These are phyloP conservation scores for Papilio demoleus DNA, from an alignment of 2,888 invertebrate species.

Conservation along the genomic window DNA sequence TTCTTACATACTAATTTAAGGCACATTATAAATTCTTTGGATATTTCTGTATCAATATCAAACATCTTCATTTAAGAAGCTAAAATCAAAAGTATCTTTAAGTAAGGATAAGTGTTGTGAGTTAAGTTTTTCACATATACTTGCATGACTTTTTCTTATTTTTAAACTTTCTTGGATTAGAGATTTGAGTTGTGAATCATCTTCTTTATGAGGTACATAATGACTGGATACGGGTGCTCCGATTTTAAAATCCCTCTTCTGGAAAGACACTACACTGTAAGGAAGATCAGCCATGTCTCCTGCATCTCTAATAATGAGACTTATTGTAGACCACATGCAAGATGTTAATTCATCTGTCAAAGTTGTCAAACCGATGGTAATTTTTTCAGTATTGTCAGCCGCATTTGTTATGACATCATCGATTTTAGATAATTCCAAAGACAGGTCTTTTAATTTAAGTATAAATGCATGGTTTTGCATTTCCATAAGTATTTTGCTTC, in stretches of 20 bases:
- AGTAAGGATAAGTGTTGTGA: slow-evolving; percentile 65
- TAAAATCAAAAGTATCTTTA: slow-evolving; percentile 67
- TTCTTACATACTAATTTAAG: slow-evolving; percentile 35
- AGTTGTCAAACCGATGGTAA: slow-evolving; percentile 58
- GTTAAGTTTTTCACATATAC: slow-evolving; percentile 65
- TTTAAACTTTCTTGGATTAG: slow-evolving; percentile 74
- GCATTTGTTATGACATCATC: slow-evolving; percentile 68
- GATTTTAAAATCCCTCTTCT: slow-evolving; percentile 75
- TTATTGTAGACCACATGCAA: slow-evolving; percentile 74
- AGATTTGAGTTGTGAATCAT: slow-evolving; percentile 67
- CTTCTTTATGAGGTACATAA: slow-evolving; percentile 56
- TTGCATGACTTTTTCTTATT: slow-evolving; percentile 64
- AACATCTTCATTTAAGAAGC: slow-evolving; percentile 63
- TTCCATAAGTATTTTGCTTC: slow-evolving; percentile 77
- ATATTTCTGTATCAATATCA: slow-evolving; percentile 3
- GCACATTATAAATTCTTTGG: slow-evolving; percentile 41
- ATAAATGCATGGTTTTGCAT: slow-evolving; percentile 72
- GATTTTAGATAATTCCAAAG: slow-evolving; percentile 74
- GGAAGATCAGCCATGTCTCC: slow-evolving; percentile 68
- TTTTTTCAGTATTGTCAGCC: slow-evolving; percentile 66
- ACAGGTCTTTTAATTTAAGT: slow-evolving; percentile 72
- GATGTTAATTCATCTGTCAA: slow-evolving; percentile 67
- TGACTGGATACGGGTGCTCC: slow-evolving; percentile 73
- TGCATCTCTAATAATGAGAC: slow-evolving; percentile 65
- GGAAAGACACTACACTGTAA: slow-evolving; percentile 76